These are phyloP conservation scores for Halocynthia roretzi DNA, from an alignment of 23 tunicate species.

Conservation along the genomic window DNA sequence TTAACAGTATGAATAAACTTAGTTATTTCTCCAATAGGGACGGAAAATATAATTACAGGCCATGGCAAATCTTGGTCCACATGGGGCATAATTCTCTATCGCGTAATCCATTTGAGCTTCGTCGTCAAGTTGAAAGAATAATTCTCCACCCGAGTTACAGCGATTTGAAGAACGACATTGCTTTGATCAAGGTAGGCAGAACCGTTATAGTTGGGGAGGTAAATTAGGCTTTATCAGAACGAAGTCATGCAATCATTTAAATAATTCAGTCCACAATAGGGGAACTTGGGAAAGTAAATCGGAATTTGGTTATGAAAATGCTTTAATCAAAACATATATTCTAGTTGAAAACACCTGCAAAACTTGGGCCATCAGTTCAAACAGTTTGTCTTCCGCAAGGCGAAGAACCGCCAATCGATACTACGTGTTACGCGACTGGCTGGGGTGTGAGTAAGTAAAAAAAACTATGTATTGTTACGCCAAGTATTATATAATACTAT, in stretches of 20 bases:
- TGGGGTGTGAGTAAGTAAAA: constrained; percentile 52
- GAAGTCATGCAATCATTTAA: too few relatives aligned
- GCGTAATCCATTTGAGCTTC: too few relatives aligned
- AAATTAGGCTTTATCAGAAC: too few relatives aligned
- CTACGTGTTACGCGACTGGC: constrained; percentile 41
- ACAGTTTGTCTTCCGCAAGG: constrained; percentile 32
- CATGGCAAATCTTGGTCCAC: neutral
- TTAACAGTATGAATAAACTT: too few relatives aligned
- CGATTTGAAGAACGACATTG: constrained; percentile 11
- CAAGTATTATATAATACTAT: neutral
- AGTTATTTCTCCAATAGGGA: too few relatives aligned
- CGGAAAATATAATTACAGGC: neutral
- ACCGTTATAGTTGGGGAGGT: too few relatives aligned
- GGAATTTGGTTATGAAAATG: too few relatives aligned
- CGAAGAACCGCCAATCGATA: constrained; percentile 41
- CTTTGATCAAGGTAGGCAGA: constrained; percentile 10
- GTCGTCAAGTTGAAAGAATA: neutral
- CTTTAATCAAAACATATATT: neutral
- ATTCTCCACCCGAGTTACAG: constrained; percentile 9
- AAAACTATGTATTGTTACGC: too few relatives aligned
- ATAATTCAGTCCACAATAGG: too few relatives aligned
- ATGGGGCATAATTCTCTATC: neutral
- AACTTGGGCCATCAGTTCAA: neutral
- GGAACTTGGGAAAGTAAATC: too few relatives aligned
- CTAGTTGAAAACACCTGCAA: neutral